Base-by-base conservation (phyloP, 2,888 invertebrate genomes). In the Aporophyla nigra region DNA sequence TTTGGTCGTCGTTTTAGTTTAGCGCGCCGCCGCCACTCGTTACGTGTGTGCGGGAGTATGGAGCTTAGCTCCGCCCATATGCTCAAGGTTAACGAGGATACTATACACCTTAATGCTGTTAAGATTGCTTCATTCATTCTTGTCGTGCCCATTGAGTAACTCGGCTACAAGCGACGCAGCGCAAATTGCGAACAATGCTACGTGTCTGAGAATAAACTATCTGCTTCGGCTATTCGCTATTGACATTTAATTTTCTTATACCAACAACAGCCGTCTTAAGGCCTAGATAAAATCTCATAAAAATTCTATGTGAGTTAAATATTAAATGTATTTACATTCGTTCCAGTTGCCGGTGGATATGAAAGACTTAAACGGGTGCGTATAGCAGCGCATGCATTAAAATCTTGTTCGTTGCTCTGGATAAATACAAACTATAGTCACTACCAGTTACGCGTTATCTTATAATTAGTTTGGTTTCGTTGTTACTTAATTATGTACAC, bases 51-150 rank as follows among this genome's bases (percentile, higher is more conserved):
- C n/a, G n/a, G n/a, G n/a, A n/a, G n/a, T n/a, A n/a, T n/a, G n/a
- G n/a, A n/a, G n/a, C n/a, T n/a, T n/a, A n/a, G n/a, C n/a, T n/a
- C n/a, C n/a, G n/a, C n/a, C n/a, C n/a, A n/a, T n/a, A n/a, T n/a
- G n/a, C n/a, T n/a, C n/a, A n/a, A n/a, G n/a, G n/a, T n/a, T n/a
- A n/a, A n/a, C n/a, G n/a, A n/a, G n/a, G n/a, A n/a, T n/a, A n/a
- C n/a, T n/a, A n/a, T n/a, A n/a, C n/a, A n/a, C n/a, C n/a, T n/a
- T n/a, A 95, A 91, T 91, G 93, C 93, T 88, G 87, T 85, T 85
- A 87, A 93, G 95, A 96, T 96, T 95, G 92, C 94, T 95, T 94
- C 95, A 96, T 96, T 96, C 95, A 96, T 95, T 95, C 93, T 93
- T 91, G 94, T 93, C 90, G 86, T 90, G 89, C 82, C 90, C 92